phyloP scores from a whole-genome alignment of 2,888 invertebrate genomes.

The Mythimna albipuncta region DNA sequence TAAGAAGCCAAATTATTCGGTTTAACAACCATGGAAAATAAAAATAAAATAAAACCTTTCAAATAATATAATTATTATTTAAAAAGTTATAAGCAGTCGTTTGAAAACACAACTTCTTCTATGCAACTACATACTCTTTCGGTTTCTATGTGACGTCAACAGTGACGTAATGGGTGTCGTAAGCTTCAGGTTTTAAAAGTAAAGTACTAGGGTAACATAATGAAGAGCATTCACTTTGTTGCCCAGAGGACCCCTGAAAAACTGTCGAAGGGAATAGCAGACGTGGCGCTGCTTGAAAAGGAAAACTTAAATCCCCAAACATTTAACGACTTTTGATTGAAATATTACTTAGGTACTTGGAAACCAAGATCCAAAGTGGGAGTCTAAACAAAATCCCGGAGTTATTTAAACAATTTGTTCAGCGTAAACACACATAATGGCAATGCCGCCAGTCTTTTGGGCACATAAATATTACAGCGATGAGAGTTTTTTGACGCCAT shows the following conservation, averaged over 20 bases:
- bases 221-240: neutral
- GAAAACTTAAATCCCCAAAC: neutral
- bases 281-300: neutral
- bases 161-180: slow-evolving; percentile 12
- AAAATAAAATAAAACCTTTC: no score
- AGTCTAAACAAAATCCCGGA: no score
- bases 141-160: slow-evolving; percentile 6
- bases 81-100: no score
- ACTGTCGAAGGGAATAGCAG: neutral
- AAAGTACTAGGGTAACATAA: slow-evolving; percentile 23
- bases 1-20: no score
- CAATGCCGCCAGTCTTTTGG: no score
- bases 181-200: slow-evolving; percentile 25
- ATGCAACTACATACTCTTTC: neutral
- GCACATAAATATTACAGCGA: no score
- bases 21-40: no score
- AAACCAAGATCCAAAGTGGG: no score
- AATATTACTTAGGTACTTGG: neutral
- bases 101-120: neutral
- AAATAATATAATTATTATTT: no score
- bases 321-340: neutral
- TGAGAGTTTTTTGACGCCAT: no score
- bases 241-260: neutral
- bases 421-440: no score
- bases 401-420: no score